Evolutionary conservation across 2,113 vertebrate species (phyloP).

Genomic region (Catharus bicknelli): DNA sequence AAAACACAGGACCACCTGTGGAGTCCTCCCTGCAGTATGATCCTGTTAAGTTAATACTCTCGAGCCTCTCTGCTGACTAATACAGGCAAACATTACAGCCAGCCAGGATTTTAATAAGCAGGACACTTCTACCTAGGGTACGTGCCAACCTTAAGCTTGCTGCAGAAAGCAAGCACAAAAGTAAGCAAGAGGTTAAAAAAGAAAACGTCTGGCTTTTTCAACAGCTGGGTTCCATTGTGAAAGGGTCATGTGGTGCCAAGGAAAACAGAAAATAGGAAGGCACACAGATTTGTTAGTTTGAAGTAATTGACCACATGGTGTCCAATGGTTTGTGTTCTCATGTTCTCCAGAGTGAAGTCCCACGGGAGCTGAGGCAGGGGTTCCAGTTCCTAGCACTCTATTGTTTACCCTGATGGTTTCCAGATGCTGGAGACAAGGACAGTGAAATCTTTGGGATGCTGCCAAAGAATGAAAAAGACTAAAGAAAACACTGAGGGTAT

Average conservation of each 20-base stretch:
- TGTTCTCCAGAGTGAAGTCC: conserved; percentile 83
- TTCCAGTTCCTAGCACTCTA: conserved; percentile 85
- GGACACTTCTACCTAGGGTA: conserved; percentile 7
- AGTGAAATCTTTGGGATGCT: conserved; percentile 79
- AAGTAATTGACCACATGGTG: conserved; percentile 85
- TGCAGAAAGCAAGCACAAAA: conserved; percentile 19
- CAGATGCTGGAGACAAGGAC: conserved; percentile 88
- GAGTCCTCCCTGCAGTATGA: not conserved
- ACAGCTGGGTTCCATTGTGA: conserved; percentile 79
- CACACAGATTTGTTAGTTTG: conserved; percentile 82
- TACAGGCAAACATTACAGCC: conserved; percentile 34
- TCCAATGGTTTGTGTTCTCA: conserved; percentile 81
- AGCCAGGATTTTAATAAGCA: conserved; percentile 27
- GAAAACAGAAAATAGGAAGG: conserved; percentile 84
- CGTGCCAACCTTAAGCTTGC: not conserved
- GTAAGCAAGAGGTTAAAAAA: conserved; percentile 70
- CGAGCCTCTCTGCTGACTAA: conserved; percentile 50
- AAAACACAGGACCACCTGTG: conserved; percentile 53
- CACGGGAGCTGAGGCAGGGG: conserved; percentile 81
- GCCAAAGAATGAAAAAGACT: conserved; percentile 81
- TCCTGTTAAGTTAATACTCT: conserved; percentile 47
- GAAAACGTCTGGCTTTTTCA: conserved; percentile 59
- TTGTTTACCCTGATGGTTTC: conserved; percentile 96
- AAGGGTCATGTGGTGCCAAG: conserved; percentile 77
- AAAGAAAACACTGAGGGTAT: conserved; percentile 73